Conservation (phyloP, 2,888 invertebrate genomes). For the Orthosia gothica region DNA sequence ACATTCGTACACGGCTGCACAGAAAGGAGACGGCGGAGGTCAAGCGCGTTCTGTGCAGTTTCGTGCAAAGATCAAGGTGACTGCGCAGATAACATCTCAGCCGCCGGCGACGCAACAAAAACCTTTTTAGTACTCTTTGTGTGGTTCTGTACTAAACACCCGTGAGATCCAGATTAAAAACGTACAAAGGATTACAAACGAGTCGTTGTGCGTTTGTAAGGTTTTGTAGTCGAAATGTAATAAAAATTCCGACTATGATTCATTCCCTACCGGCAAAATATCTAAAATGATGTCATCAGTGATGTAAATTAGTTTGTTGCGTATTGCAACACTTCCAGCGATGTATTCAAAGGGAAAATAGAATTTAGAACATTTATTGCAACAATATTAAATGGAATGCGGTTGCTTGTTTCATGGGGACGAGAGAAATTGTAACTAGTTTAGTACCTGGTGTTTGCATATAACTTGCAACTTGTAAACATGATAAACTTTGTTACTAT, state of each 20-base stretch:
- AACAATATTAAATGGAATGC: slow-evolving; percentile 37
- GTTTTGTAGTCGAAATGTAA: slow-evolving; percentile 40
- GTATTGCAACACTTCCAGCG: slow-evolving; percentile 56
- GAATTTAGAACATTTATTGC: slow-evolving; percentile 28
- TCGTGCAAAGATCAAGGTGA: slow-evolving; percentile 85
- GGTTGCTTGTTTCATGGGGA: slow-evolving; percentile 21
- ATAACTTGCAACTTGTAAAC: background rate
- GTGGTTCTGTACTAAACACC: slow-evolving; percentile 50
- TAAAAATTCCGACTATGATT: slow-evolving; percentile 54
- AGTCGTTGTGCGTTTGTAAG: slow-evolving; percentile 15
- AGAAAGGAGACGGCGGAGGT: slow-evolving; percentile 74
- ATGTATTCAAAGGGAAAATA: slow-evolving; percentile 37
- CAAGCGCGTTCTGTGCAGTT: slow-evolving; percentile 73
- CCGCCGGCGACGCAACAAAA: slow-evolving; percentile 63
- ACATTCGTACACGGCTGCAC: slow-evolving; percentile 53
- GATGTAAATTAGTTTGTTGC: slow-evolving; percentile 47
- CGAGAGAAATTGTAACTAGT: slow-evolving; percentile 35
- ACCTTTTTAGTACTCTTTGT: slow-evolving; percentile 61
- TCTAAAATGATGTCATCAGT: slow-evolving; percentile 62
- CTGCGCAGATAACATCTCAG: slow-evolving; percentile 73
- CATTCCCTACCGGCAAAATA: slow-evolving; percentile 44
- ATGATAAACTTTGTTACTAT: slow-evolving; percentile 1
- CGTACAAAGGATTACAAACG: slow-evolving; percentile 40
- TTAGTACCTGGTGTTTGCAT: background rate
- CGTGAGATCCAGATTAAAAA: slow-evolving; percentile 39